Base-by-base conservation (phyloP, 2,888 invertebrate genomes). In the Bellardia pandia region DNA sequence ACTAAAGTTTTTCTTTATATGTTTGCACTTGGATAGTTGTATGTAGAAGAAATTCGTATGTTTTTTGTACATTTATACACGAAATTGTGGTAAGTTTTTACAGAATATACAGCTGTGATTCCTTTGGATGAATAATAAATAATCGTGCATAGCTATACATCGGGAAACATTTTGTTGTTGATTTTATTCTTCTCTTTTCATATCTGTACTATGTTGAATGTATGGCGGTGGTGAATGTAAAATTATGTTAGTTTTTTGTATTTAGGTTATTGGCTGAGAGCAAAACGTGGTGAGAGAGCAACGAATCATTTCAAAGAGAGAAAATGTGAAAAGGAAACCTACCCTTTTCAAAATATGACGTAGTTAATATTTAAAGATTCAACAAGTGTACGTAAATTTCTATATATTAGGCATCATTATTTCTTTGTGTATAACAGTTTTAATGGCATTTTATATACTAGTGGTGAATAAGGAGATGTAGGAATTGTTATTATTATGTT, bases 51-150 rank as follows among this genome's bases (percentile, higher is more conserved):
- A 62, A 51, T 7, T 71, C 51, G 69, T 76, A 7, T 6, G 11
- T 51, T 42, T 76, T 62, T 76, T 51, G 14, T 53, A 16, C 9
- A 64, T 53, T 74, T 45, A 42, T 51, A 68, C 72, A 86, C 77
- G 86, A 81, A 53, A 4, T 77, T 68, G 86, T 86, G 86, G 81
- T 86, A 82, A 86, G 86, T 86, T 86, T 86, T 60, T 60, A 53
- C 33, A 66, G 8, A 51, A 51, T 45, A 77, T 53, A 62, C 53
- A 72, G 42, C 68, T 68, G 51, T 77, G 77, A 86, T 72, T 86
- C 51, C 72, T 58, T 72, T 81, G 60, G 48, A 85, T 80, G 62
- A 75, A 71, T 81, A 76, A 77, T 81, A 86, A 81, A 77, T 81
- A 40, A 62, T 81, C 72, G 81, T 86, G 48, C 75, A 76, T 76